Base-by-base conservation (phyloP, 2,888 invertebrate genomes). In the Chrysolina americana region DNA sequence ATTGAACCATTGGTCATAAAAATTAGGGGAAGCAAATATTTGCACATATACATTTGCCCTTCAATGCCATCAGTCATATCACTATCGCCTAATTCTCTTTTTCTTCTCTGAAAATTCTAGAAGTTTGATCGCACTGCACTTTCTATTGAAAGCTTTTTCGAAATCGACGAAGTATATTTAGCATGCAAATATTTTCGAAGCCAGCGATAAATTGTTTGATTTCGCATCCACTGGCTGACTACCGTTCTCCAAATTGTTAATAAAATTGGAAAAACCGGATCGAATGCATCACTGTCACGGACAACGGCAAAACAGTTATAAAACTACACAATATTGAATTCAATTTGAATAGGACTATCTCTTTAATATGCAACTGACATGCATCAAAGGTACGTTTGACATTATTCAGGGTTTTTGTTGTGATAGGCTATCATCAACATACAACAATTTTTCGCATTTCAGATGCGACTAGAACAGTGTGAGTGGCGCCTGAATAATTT, bases 341-440 rank as follows among this genome's bases (percentile, higher is more conserved):
- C 66, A 28, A 50, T 50, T 66, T 66, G 66, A 66, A 66, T 50
- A 17, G 50, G 48, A 53, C 68, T 19, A 68, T 53, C 68, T 68
- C 36, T 68, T 68, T 56, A 53, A 50, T 53, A 68, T 68, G 68
- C 68, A 21, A 41, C 53, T 68, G 68, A 53, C 68, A 68, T 41
- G 17, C 28, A 15, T 41, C 11, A 9, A 21, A 10, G 19, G 21
- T 21, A 15, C 17, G 17, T n/a, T 50, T 13, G 47, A 65, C 53
- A 68, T 68, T 36, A 53, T 53, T 68, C 53, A 8, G 36, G 15
- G 59, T 59, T 19, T 44, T 47, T 21, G 65, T 47, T 65, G 8
- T 41, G 48, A 53, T 23, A 15, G 41, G 41, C 53, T 53, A 68
- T 66, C 66, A 50, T 23, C 23, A 50, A 50, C 48, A 36, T 17